phyloP scores from a whole-genome alignment of 1,140 invertebrate genomes.

The Apis laboriosa region DNA sequence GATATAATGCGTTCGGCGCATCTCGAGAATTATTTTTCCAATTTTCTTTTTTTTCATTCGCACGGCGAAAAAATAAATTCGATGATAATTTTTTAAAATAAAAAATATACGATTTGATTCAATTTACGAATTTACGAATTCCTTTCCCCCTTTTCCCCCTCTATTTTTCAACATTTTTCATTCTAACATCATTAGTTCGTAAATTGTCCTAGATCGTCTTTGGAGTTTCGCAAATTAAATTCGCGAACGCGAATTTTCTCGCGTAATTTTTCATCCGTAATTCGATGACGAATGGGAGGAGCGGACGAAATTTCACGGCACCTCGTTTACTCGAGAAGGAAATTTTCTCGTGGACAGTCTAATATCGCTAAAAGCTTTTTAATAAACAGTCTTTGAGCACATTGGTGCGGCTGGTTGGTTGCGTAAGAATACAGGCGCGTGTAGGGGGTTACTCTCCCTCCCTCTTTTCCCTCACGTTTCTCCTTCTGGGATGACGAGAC shows the following conservation, averaged over 20 bases:
- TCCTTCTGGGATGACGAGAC: not conserved
- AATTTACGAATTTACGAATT: not conserved
- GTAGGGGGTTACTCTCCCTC: conserved; percentile 1
- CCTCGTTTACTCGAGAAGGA: not conserved
- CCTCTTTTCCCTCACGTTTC: not conserved
- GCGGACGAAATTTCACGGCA: conserved; percentile 1
- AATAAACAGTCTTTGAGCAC: conserved; percentile 67
- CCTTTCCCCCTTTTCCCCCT: too few species aligned
- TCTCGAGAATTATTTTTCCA: conserved; percentile 33
- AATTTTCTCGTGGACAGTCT: conserved; percentile 52
- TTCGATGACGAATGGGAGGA: too few species aligned
- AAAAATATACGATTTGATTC: too few species aligned
- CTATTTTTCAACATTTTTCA: too few species aligned
- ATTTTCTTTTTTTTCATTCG: conserved; percentile 18
- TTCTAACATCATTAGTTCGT: too few species aligned
- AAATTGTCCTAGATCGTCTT: too few species aligned
- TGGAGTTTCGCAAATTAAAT: too few species aligned
- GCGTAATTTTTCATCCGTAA: not conserved
- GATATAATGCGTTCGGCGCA: too few species aligned
- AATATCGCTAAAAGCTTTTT: conserved; percentile 74
- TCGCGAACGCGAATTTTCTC: not conserved
- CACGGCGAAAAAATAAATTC: not conserved
- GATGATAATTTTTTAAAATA: not conserved
- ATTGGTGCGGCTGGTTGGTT: conserved; percentile 18
- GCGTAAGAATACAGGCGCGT: conserved; percentile 27